Evolutionary conservation across 2,797 vertebrate species (phyloP), one percentile per base, ranked within the genome.

Genomic region (Sebastes ruberrimus): DNA sequence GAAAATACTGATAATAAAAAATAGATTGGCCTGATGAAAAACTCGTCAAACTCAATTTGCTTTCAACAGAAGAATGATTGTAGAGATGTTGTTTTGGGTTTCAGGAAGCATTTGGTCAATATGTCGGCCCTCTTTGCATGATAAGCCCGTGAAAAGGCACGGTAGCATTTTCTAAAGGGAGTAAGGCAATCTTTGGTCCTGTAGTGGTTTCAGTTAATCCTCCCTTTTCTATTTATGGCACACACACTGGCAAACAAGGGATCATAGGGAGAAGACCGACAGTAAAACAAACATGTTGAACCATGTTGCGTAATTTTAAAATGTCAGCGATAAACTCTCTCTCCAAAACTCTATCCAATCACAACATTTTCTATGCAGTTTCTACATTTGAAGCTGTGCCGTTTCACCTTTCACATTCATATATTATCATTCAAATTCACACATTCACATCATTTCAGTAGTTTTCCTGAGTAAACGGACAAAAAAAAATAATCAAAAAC

Each of bases 201-300:
- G 28, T 7, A 14, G 35, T n/a, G 70, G 46, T 67, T 78, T 70
- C 55, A 53, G 52, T 69, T 82, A 42, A 76, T 80, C 76, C 42
- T 70, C 38, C 53, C 23, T 18, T 66, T 71, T 85, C 74, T 63
- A 27, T 78, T 82, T 64, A 71, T 76, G 35, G 38, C 76, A 64
- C n/a, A 28, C 42, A 49, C 61, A 65, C 68, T 73, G 63, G 38
- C 49, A 71, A 80, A 64, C 38, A 55, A 59, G 25, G 10, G 23
- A 61, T 46, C 42, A 46, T 18, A 28, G 23, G 14, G 10, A 61
- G 14, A 42, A 59, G 53, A 71, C n/a, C 62, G 16, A 22, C 30
- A 59, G 71, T 14, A 7, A 22, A 27, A 33, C 27, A 1, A 53
- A 72, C 14, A 56, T 70, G n/a, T 5, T n/a, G 46, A 55, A 60